phyloP scores from a whole-genome alignment of 2,888 invertebrate species.

The Tenodera sinensis region DNA sequence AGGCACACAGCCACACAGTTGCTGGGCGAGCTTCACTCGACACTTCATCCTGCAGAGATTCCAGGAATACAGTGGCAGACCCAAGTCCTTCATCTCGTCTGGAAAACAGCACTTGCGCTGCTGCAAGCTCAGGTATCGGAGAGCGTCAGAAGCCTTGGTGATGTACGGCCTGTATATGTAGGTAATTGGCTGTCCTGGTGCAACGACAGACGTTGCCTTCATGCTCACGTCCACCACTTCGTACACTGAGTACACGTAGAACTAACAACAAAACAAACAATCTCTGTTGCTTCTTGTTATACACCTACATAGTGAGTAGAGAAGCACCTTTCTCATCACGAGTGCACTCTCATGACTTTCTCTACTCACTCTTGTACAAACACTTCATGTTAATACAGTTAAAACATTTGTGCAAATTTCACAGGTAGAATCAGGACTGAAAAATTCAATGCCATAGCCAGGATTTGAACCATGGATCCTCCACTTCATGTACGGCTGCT shows the following conservation, averaged over 20 bases:
- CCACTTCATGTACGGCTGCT: too few relatives aligned
- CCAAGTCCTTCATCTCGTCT: conserved; percentile 6
- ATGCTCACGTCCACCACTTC: not conserved
- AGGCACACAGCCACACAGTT: conserved; percentile 3
- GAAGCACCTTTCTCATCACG: too few relatives aligned
- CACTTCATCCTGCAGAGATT: conserved; percentile 9
- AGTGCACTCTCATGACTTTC: too few relatives aligned
- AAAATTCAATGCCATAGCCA: too few relatives aligned
- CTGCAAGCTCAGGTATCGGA: not conserved
- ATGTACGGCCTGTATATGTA: not conserved
- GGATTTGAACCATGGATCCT: too few relatives aligned
- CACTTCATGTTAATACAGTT: too few relatives aligned
- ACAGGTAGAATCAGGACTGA: too few relatives aligned
- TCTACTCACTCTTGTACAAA: too few relatives aligned
- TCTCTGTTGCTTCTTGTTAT: too few relatives aligned
- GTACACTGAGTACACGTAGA: not conserved
- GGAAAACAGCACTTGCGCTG: conserved; percentile 10
- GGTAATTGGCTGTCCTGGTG: not conserved
- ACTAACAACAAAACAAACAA: not conserved
- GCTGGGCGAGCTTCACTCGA: not conserved
- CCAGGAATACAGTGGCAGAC: not conserved
- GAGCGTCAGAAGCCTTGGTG: not conserved
- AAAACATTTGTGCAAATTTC: too few relatives aligned
- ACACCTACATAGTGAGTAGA: too few relatives aligned
- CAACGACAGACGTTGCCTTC: not conserved